Evolutionary conservation across 64 coral and sea anemone species (phyloP).

Genomic region (Pocillopora damicornis): DNA sequence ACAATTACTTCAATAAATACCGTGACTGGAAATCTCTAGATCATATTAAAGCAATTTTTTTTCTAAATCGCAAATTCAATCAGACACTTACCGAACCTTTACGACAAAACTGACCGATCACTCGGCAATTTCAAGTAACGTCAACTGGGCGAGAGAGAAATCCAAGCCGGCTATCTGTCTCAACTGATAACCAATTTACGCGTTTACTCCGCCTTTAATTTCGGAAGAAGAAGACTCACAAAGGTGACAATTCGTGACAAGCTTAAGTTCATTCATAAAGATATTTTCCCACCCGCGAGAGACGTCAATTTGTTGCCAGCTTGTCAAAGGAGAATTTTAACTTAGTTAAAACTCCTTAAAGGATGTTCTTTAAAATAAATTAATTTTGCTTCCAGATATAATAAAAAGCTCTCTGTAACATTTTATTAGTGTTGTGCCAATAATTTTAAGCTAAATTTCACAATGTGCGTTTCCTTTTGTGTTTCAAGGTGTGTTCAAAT

Average conservation of each 20-base stretch:
- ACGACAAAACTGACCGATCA: too few species aligned
- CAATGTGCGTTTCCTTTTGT: not conserved
- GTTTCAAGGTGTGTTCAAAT: not conserved
- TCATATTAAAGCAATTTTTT: not conserved
- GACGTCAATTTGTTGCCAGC: not conserved
- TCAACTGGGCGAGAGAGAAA: not conserved
- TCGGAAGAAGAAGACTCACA: not conserved
- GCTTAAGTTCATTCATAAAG: not conserved
- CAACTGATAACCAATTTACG: slow-evolving; percentile 5
- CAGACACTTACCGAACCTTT: not conserved
- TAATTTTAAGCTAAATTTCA: not conserved
- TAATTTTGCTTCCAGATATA: not conserved
- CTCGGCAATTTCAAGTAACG: not conserved
- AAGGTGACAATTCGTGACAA: not conserved
- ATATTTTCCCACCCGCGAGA: not conserved
- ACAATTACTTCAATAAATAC: not conserved
- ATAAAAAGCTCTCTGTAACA: not conserved
- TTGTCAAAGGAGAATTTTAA: not conserved
- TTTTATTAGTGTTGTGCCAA: not conserved
- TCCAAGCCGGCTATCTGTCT: not conserved
- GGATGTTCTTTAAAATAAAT: not conserved
- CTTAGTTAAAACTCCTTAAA: not conserved
- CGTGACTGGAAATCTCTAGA: not conserved
- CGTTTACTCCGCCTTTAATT: slow-evolving; percentile 9
- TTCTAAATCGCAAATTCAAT: not conserved